phyloP scores from a whole-genome alignment of 2,113 vertebrate genomes.

The Microtus richardsoni region DNA sequence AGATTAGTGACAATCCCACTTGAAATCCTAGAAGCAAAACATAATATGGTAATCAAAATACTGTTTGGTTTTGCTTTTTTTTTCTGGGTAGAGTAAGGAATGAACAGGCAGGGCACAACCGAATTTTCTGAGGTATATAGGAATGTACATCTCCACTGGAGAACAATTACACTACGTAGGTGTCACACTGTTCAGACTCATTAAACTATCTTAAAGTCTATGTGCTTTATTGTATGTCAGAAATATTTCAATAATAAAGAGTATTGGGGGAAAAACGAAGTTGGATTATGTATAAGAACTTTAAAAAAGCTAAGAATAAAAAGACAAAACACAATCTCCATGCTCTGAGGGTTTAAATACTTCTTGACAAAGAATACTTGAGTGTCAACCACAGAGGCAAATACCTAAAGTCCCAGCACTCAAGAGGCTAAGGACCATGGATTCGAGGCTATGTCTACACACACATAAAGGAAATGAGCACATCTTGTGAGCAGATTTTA shows the following conservation, averaged over 20 bases:
- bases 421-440: neutral
- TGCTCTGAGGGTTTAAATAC: conserved; percentile 37
- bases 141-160: neutral
- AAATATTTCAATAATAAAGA: conserved; percentile 51
- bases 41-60: neutral
- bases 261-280: neutral
- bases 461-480: conserved; percentile 4
- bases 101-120: neutral
- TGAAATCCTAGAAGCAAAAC: neutral
- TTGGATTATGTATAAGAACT: conserved; percentile 5
- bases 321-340: neutral
- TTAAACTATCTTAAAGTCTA: conserved; percentile 9
- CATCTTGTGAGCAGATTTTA: conserved; percentile 3
- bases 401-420: neutral
- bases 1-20: neutral
- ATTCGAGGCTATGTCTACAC: neutral
- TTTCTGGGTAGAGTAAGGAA: neutral
- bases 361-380: neutral
- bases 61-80: neutral
- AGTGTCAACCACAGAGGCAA: neutral
- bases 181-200: neutral
- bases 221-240: neutral
- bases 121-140: neutral
- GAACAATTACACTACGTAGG: neutral
- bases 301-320: conserved; percentile 33